Percentiles rank a stretch among this genome's conserved stretches.
phyloP scores from a whole-genome alignment of 2,113 vertebrate species.

The Saguinus midas region DNA sequence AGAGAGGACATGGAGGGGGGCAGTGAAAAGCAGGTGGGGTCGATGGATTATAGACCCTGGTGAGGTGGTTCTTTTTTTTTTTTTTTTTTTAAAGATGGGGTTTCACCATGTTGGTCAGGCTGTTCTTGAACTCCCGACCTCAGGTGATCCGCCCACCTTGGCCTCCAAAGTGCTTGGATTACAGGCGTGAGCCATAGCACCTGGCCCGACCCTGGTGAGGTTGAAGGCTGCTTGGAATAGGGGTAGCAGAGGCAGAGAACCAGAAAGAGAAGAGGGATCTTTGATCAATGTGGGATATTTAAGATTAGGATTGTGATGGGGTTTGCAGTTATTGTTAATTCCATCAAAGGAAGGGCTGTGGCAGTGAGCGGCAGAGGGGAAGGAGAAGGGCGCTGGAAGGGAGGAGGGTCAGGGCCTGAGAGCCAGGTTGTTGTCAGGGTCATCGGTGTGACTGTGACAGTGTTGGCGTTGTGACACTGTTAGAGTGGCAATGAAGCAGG shows the following conservation, averaged over 20 bases:
- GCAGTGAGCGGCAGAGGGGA: not conserved
- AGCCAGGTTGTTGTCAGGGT: not conserved
- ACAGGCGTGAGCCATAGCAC: too few relatives aligned
- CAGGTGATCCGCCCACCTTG: too few relatives aligned
- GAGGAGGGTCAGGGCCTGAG: not conserved
- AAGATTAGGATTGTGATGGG: not conserved
- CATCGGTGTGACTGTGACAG: not conserved
- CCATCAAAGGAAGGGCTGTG: fast-evolving
- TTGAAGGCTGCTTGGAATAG: not conserved
- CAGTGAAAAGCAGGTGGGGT: not conserved
- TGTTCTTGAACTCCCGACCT: too few relatives aligned
- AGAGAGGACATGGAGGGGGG: not conserved
- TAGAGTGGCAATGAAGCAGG: not conserved
- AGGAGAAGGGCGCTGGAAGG: too few relatives aligned
- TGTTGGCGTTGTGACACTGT: not conserved
- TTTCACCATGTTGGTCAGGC: too few relatives aligned
- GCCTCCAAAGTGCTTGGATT: too few relatives aligned
- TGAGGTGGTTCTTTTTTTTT: too few relatives aligned
- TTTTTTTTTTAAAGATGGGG: too few relatives aligned
- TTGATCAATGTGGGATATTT: not conserved
- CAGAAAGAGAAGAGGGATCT: not conserved
- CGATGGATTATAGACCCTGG: not conserved
- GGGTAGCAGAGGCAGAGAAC: not conserved
- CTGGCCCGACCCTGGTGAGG: not conserved
- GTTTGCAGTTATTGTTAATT: not conserved